phyloP scores from a whole-genome alignment of 2,113 vertebrate species.

The Crotalus tigris region DNA sequence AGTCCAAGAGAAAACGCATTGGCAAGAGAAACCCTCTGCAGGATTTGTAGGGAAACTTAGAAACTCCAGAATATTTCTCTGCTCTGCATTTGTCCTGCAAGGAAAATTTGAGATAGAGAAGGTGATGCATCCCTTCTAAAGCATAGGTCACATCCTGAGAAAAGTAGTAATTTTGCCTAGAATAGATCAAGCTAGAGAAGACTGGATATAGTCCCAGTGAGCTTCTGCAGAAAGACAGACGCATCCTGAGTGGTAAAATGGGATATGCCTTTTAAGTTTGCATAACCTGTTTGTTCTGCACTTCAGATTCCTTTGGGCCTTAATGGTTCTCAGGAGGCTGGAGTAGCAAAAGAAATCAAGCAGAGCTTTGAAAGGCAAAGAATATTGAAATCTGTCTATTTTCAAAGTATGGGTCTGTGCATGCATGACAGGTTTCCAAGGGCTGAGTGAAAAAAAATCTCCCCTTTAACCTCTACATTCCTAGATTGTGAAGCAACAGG shows the following conservation, averaged over 20 bases:
- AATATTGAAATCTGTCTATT: background rate
- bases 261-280: background rate
- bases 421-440: background rate
- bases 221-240: background rate
- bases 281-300: background rate
- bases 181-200: background rate
- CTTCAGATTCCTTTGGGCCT: background rate
- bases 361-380: background rate
- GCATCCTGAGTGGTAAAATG: background rate
- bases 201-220: background rate
- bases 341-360: background rate
- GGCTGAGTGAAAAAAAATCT: background rate
- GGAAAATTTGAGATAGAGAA: background rate
- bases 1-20: background rate
- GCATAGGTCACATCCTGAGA: background rate
- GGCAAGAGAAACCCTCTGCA: background rate
- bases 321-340: background rate
- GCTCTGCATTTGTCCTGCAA: background rate
- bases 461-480: constrained; percentile 11
- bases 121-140: background rate
- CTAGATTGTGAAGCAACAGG: background rate
- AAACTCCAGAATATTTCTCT: background rate
- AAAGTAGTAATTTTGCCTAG: background rate
- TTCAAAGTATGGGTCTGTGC: background rate
- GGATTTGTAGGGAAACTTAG: background rate